These are phyloP conservation scores for Sinocyclocheilus anophthalmus DNA, from an alignment of 2,113 vertebrate species.

Conservation along the genomic window DNA sequence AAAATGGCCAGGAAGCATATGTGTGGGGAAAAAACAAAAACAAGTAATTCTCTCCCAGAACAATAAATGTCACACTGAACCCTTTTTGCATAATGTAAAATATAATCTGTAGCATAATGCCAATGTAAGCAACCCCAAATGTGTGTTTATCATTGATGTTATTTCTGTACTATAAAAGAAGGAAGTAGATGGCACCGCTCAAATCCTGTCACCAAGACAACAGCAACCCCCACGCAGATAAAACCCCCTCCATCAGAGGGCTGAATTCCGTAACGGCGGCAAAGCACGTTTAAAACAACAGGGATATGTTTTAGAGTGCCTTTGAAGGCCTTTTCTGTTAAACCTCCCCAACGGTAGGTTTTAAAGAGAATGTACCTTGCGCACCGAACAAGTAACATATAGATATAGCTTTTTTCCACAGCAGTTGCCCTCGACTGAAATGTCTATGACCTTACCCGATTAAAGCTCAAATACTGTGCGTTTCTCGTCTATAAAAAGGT, in stretches of 20 bases:
- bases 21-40: not conserved
- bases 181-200: slow-evolving; percentile 17
- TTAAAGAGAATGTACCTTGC: not conserved
- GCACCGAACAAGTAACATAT: not conserved
- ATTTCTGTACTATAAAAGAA: slow-evolving; percentile 26
- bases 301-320: not conserved
- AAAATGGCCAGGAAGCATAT: not conserved
- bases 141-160: slow-evolving; percentile 15
- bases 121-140: slow-evolving; percentile 11
- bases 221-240: slow-evolving; percentile 26
- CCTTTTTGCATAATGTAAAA: slow-evolving; percentile 14
- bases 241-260: slow-evolving; percentile 16
- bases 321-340: slow-evolving; percentile 1
- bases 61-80: not conserved
- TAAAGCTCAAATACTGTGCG: slow-evolving; percentile 17
- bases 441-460: not conserved
- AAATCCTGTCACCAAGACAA: slow-evolving; percentile 41
- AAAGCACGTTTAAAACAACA: slow-evolving; percentile 8
- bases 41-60: not conserved
- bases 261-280: not conserved
- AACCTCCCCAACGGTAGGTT: not conserved
- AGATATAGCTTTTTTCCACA: not conserved
- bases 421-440: not conserved
- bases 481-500: not conserved
- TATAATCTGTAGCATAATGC: not conserved